Evolutionary conservation across 2,888 invertebrate species (phyloP).

Genomic region (Scaptomyza polygonia): DNA sequence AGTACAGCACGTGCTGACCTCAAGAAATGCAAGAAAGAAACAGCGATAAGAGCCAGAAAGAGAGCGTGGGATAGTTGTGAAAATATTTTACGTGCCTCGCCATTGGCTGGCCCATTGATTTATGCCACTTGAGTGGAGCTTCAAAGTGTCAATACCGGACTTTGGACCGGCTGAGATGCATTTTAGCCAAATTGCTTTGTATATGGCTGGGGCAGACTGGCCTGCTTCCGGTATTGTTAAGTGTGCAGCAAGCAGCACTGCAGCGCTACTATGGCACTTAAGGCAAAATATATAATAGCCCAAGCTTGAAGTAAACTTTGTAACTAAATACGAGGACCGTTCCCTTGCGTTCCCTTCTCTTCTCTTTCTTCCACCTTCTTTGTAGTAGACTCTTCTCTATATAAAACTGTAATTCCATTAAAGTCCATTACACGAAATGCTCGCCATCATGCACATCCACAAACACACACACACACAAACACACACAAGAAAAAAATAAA

Average conservation of each 20-base stretch:
- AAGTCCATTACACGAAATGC: conserved; percentile 79
- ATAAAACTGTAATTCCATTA: conserved; percentile 80
- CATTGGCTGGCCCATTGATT: conserved; percentile 74
- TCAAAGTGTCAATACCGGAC: conserved; percentile 73
- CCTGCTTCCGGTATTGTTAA: conserved; percentile 74
- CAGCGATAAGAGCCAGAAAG: too few relatives aligned
- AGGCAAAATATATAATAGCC: conserved; percentile 73
- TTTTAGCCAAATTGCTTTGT: conserved; percentile 76
- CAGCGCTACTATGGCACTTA: conserved; percentile 67
- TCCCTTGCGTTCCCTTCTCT: conserved; percentile 1
- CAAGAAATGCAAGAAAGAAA: conserved; percentile 15
- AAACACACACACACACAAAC: conserved; percentile 29
- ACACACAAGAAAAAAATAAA: conserved; percentile 12
- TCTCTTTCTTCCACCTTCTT: background rate
- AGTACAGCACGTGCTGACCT: conserved; percentile 75
- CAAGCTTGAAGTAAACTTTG: conserved; percentile 74
- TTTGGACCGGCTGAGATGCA: conserved; percentile 59
- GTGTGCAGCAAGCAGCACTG: conserved; percentile 76
- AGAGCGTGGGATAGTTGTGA: conserved; percentile 42
- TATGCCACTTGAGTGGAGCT: conserved; percentile 75
- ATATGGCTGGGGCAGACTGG: conserved; percentile 32
- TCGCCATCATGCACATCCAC: conserved; percentile 42
- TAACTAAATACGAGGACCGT: conserved; percentile 70
- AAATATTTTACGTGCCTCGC: conserved; percentile 77
- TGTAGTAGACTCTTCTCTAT: conserved; percentile 26